Evolutionary conservation across 1,140 invertebrate species (phyloP).

Genomic region (Paralvinella palmiformis): DNA sequence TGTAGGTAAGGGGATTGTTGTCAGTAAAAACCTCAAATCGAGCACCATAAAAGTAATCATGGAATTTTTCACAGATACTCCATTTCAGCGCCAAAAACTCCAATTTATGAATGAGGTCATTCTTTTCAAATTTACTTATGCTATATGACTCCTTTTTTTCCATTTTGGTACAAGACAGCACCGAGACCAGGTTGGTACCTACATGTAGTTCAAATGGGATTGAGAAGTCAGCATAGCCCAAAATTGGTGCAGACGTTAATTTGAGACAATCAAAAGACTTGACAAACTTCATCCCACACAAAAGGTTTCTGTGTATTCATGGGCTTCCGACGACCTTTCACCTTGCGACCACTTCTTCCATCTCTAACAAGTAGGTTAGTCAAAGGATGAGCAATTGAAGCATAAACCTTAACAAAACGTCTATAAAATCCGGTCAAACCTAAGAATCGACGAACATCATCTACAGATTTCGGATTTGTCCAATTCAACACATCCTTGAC

Average conservation of each 20-base stretch:
- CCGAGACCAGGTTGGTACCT: not conserved
- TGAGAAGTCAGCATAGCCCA: not conserved
- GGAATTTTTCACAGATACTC: constrained; percentile 20
- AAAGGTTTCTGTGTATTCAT: too few relatives aligned
- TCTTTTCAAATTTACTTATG: not conserved
- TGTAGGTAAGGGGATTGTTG: constrained; percentile 24
- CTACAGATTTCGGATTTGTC: too few relatives aligned
- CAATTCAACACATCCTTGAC: too few relatives aligned
- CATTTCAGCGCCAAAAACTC: constrained; percentile 19
- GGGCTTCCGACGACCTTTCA: too few relatives aligned
- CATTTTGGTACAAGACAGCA: not conserved
- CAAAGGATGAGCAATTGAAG: too few relatives aligned
- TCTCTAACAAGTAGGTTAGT: too few relatives aligned
- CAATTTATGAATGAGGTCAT: constrained; percentile 4
- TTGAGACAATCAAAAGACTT: not conserved
- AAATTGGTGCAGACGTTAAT: not conserved
- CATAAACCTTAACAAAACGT: too few relatives aligned
- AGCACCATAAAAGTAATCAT: constrained; percentile 18
- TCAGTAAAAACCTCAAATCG: constrained; percentile 19
- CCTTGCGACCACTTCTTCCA: too few relatives aligned
- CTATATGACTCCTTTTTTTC: not conserved
- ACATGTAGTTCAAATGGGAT: constrained; percentile 3
- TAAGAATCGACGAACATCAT: too few relatives aligned
- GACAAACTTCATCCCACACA: not conserved
- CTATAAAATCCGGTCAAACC: too few relatives aligned